phyloP scores from a whole-genome alignment of 2,888 invertebrate genomes.

The Acleris sparsana region DNA sequence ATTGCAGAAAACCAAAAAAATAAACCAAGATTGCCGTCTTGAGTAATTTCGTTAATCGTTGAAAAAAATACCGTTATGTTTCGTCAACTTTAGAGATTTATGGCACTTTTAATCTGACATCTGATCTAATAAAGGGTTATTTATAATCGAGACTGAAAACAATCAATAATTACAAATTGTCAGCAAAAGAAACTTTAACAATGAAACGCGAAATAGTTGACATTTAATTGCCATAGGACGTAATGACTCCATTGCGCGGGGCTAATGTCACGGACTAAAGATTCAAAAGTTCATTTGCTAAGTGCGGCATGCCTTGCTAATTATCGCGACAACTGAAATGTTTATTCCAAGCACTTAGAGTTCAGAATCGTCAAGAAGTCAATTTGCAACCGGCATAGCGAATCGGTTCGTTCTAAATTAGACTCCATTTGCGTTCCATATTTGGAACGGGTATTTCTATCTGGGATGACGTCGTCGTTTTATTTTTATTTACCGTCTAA shows the following conservation, averaged over 20 bases:
- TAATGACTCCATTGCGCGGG: conserved; percentile 6
- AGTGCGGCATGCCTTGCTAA: conserved; percentile 8
- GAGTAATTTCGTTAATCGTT: no score
- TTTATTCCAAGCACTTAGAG: conserved; percentile 31
- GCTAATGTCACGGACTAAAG: conserved; percentile 27
- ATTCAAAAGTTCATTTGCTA: conserved; percentile 29
- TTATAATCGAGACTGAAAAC: no score
- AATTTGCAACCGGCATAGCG: conserved; percentile 28
- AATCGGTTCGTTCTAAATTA: conserved; percentile 38
- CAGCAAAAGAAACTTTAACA: not conserved
- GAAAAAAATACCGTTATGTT: no score
- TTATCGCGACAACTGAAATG: conserved; percentile 15
- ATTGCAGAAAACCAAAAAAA: no score
- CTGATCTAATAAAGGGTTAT: no score
- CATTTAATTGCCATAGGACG: conserved; percentile 19
- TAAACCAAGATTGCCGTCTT: no score
- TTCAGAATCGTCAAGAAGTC: conserved; percentile 22
- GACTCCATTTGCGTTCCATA: conserved; percentile 39
- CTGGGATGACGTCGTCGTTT: conserved; percentile 18
- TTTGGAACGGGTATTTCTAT: conserved; percentile 36
- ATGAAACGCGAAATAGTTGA: conserved; percentile 8
- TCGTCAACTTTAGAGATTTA: no score
- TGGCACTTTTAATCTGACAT: no score
- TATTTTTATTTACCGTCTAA: conserved; percentile 12
- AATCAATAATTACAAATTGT: no score